Conservation (phyloP, 2,113 vertebrate genomes). For the Eulacestoma nigropectus region DNA sequence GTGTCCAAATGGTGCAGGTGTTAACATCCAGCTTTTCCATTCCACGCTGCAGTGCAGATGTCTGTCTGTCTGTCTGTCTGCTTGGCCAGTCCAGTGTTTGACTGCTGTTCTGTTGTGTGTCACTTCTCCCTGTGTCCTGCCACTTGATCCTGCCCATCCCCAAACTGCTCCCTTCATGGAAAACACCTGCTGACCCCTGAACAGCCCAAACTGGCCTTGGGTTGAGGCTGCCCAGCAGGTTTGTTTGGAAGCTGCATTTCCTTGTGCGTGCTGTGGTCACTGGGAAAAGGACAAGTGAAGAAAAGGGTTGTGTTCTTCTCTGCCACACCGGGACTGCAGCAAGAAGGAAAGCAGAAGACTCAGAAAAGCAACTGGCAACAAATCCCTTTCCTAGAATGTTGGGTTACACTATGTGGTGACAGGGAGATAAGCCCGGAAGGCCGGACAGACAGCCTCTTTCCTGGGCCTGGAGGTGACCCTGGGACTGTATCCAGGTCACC, state of each 20-base stretch:
- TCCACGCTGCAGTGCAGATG: background rate
- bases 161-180: background rate
- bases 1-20: background rate
- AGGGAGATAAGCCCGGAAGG: too few relatives aligned
- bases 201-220: background rate
- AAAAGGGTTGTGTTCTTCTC: background rate
- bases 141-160: background rate
- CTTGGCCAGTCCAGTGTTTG: background rate
- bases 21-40: background rate
- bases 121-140: background rate
- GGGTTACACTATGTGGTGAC: too few relatives aligned
- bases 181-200: background rate
- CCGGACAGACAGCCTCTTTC: too few relatives aligned
- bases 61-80: background rate
- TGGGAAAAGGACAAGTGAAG: background rate
- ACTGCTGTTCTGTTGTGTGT: background rate
- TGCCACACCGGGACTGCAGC: background rate
- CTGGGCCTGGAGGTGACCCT: too few relatives aligned
- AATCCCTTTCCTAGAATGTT: background rate
- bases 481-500: too few relatives aligned
- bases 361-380: background rate
- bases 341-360: background rate
- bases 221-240: background rate
- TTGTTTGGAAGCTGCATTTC: background rate
- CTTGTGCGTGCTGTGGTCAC: background rate